Evolutionary conservation across 2,113 vertebrate genomes (phyloP).

Genomic region (Sebastes schlegelii): DNA sequence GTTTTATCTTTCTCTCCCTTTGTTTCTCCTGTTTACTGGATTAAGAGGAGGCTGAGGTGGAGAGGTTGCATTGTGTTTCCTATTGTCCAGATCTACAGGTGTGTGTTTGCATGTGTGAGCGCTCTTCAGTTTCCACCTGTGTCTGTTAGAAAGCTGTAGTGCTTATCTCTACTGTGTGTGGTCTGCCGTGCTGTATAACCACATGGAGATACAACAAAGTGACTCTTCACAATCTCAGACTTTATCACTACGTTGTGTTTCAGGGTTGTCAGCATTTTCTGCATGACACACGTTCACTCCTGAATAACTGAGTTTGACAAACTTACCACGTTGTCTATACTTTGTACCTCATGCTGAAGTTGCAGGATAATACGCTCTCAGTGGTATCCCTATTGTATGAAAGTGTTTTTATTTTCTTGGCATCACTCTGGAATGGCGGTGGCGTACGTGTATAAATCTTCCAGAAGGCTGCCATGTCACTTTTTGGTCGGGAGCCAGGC

Average conservation of each 20-base stretch:
- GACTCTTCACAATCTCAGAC: constrained; percentile 23
- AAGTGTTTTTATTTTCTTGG: constrained; percentile 56
- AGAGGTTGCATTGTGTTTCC: constrained; percentile 41
- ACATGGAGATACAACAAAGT: constrained; percentile 18
- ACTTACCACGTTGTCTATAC: constrained; percentile 9
- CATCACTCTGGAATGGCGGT: constrained; percentile 25
- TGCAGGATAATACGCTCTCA: not conserved
- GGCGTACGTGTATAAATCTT: constrained; percentile 63
- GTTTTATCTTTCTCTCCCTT: constrained; percentile 62
- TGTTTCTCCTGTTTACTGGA: constrained; percentile 68
- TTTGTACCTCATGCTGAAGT: constrained; percentile 8
- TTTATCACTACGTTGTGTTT: constrained; percentile 22
- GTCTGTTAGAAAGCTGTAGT: constrained; percentile 2
- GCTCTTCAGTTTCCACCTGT: constrained; percentile 27
- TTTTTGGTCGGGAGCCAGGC: constrained; percentile 61
- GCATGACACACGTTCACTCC: not conserved
- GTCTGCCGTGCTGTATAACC: not conserved
- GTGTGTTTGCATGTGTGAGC: constrained; percentile 51
- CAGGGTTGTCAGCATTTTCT: not conserved
- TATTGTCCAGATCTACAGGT: constrained; percentile 70
- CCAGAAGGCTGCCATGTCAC: constrained; percentile 62
- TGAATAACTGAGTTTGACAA: constrained; percentile 16
- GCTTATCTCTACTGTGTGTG: constrained; percentile 26
- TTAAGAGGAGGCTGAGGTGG: constrained; percentile 42
- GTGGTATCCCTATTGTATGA: not conserved